Evolutionary conservation across 2,888 invertebrate species (phyloP).

Genomic region (Ecliptopera silaceata): DNA sequence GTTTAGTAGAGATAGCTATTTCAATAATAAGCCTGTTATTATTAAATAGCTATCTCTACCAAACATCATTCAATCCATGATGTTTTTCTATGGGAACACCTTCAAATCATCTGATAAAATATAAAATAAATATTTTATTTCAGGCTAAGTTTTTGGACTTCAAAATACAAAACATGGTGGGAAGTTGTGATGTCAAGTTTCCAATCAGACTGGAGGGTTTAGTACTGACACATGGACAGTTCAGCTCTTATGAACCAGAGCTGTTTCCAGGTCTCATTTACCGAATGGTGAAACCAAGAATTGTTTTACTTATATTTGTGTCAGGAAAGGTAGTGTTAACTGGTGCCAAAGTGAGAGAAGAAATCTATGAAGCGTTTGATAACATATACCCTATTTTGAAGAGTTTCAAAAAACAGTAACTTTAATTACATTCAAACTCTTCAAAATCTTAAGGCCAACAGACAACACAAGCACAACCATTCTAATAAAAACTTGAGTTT

Average conservation of each 20-base stretch:
- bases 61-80: too few relatives aligned
- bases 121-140: background rate
- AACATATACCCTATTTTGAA: slow-evolving; percentile 98
- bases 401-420: slow-evolving; percentile 94
- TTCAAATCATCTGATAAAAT: too few relatives aligned
- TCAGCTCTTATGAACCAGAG: slow-evolving; percentile 97
- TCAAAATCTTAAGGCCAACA: slow-evolving; percentile 9
- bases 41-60: too few relatives aligned
- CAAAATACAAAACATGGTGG: slow-evolving; percentile 92
- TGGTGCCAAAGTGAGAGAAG: slow-evolving; percentile 96
- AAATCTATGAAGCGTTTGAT: slow-evolving; percentile 97
- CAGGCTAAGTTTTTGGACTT: slow-evolving; percentile 92
- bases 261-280: slow-evolving; percentile 99
- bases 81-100: too few relatives aligned
- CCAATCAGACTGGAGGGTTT: slow-evolving; percentile 89
- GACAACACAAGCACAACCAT: background rate
- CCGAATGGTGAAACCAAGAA: slow-evolving; percentile 98
- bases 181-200: slow-evolving; percentile 90
- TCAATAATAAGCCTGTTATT: too few relatives aligned
- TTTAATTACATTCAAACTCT: too few relatives aligned
- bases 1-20: too few relatives aligned
- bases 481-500: too few relatives aligned
- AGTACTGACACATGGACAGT: slow-evolving; percentile 89
- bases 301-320: slow-evolving; percentile 98
- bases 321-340: slow-evolving; percentile 99